Percentiles rank a stretch among this genome's conserved stretches.
phyloP scores from a whole-genome alignment of 2,113 vertebrate genomes.

The Rafetus swinhoei region DNA sequence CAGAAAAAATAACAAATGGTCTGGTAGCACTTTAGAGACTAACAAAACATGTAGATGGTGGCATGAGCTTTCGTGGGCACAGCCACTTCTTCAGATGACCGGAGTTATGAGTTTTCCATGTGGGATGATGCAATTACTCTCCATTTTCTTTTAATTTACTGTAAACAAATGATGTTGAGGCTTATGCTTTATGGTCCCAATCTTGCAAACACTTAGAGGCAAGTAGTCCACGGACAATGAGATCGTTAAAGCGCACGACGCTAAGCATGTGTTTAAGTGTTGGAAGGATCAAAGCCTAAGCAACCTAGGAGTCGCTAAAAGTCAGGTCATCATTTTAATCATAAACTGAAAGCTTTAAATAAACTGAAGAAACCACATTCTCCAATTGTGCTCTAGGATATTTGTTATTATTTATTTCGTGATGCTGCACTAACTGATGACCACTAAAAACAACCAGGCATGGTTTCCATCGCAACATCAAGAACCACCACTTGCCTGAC shows the following conservation, averaged over 20 bases:
- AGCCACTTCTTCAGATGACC: too few relatives aligned
- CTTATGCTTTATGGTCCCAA: neutral
- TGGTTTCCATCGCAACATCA: neutral
- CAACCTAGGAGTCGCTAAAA: neutral
- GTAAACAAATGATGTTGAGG: neutral
- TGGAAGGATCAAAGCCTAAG: neutral
- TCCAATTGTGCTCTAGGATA: neutral
- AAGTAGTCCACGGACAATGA: neutral
- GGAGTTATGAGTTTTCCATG: neutral
- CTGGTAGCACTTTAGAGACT: too few relatives aligned
- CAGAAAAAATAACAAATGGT: too few relatives aligned
- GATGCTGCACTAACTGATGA: neutral
- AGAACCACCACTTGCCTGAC: too few relatives aligned
- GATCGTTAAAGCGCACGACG: neutral
- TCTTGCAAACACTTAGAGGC: accelerated
- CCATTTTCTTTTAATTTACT: accelerated
- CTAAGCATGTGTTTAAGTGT: accelerated
- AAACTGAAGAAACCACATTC: neutral
- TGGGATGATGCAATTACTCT: accelerated
- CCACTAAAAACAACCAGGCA: accelerated
- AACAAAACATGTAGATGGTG: too few relatives aligned
- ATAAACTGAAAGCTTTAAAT: neutral
- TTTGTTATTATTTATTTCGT: too few relatives aligned
- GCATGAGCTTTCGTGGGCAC: too few relatives aligned
- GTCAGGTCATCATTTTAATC: neutral